Percentiles rank a stretch among this genome's conserved stretches.
Conservation (phyloP, 2,797 vertebrate genomes). For the Mormyrops boulengeri region DNA sequence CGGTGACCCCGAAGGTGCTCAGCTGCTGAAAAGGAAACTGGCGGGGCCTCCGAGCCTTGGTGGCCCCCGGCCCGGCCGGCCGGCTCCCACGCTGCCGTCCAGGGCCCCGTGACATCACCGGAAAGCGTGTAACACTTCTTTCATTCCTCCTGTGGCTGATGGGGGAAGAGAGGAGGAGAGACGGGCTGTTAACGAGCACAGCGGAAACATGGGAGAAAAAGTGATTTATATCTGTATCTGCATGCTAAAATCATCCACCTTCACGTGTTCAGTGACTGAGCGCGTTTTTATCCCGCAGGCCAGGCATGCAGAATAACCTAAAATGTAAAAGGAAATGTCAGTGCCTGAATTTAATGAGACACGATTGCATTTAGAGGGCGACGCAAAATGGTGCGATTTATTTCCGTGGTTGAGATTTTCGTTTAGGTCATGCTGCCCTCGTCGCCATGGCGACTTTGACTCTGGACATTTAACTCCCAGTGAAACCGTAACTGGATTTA, state of each 20-base stretch:
- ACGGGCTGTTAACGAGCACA: conserved; percentile 36
- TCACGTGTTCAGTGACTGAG: neutral
- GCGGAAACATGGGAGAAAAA: conserved; percentile 33
- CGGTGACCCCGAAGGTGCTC: conserved; percentile 68
- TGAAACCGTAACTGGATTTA: neutral
- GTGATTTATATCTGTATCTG: neutral
- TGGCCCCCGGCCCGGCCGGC: conserved; percentile 51
- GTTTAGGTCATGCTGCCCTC: neutral
- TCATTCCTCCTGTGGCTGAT: conserved; percentile 54
- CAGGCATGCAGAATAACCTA: neutral
- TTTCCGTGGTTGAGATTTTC: neutral
- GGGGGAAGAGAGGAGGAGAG: conserved; percentile 49
- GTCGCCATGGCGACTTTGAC: neutral
- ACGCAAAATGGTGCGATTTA: neutral
- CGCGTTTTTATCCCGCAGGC: neutral
- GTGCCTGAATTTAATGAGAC: neutral
- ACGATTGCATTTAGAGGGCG: neutral
- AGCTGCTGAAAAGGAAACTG: conserved; percentile 70
- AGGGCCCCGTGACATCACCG: conserved; percentile 65
- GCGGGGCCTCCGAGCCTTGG: conserved; percentile 51
- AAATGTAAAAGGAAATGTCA: neutral
- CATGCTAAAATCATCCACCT: neutral
- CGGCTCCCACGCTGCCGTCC: conserved; percentile 51
- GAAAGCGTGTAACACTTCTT: conserved; percentile 42
- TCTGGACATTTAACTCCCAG: neutral